Conservation (phyloP, 2,113 vertebrate species). For the Osmerus eperlanus region DNA sequence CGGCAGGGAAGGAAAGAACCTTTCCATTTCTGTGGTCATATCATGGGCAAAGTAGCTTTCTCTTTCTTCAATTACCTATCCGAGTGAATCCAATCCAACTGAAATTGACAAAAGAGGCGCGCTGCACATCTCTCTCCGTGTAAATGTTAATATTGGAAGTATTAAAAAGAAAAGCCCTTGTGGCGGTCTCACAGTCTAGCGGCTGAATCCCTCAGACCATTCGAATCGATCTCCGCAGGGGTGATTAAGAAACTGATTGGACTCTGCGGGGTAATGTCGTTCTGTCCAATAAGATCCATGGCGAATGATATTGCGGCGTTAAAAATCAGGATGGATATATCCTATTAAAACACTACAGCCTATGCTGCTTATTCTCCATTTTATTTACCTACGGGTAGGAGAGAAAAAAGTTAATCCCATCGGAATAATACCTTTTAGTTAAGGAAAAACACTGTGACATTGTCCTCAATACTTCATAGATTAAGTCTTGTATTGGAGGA, state of each 20-base stretch:
- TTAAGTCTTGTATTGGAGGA: no score
- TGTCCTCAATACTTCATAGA: no score
- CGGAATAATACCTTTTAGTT: no score
- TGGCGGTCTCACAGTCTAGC: neutral
- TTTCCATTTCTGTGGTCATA: slow-evolving; percentile 6
- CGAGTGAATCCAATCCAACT: slow-evolving; percentile 24
- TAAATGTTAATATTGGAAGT: slow-evolving; percentile 36
- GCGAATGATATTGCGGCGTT: slow-evolving; percentile 6
- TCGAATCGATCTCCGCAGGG: slow-evolving; percentile 18
- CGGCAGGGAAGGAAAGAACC: slow-evolving; percentile 1
- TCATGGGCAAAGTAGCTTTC: slow-evolving; percentile 1
- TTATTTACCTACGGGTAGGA: neutral
- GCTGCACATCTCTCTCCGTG: slow-evolving; percentile 21
- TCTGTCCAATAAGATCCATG: slow-evolving; percentile 12
- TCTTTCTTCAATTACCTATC: slow-evolving; percentile 32
- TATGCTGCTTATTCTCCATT: slow-evolving; percentile 1
- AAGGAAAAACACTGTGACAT: no score
- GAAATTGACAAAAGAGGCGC: slow-evolving; percentile 35
- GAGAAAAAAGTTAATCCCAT: neutral
- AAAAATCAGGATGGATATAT: slow-evolving; percentile 11
- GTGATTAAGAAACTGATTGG: slow-evolving; percentile 13
- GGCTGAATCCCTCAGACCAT: slow-evolving; percentile 19
- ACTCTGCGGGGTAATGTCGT: slow-evolving; percentile 7
- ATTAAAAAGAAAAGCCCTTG: slow-evolving; percentile 15
- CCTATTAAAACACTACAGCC: neutral